Base-by-base conservation (phyloP, 2,113 vertebrate species). In the Coreoperca whiteheadi region DNA sequence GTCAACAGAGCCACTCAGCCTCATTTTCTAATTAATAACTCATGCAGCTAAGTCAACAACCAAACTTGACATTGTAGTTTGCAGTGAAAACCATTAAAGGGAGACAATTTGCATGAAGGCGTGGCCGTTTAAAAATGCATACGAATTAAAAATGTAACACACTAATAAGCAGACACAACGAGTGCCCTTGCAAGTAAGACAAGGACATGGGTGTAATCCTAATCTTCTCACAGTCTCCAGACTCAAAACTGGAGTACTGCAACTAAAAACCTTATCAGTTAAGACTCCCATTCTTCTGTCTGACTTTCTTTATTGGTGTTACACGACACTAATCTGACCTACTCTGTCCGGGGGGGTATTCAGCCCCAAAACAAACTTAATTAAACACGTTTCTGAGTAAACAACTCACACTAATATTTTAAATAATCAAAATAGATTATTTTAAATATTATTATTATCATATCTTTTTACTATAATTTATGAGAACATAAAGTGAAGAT, bases 111-210 rank as follows among this genome's bases (percentile, higher is more conserved):
- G 15, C 25, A 64, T 10, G 70, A 74, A 85, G 85, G 90, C 54
- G 82, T 85, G 81, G 65, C 87, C 77, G 51, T 82, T 88, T 81
- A 84, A 86, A 85, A 86, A 85, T 89, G 81, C 79, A 89, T 88
- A 20, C 34, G 79, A 51, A 81, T 90, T 83, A 90, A 90, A 85
- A 89, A 87, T 84, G 77, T 39, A 91, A 61, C 30, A 81, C 63
- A 5, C 28, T 86, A 82, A 76, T 86, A 67, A 76, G 57, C 67
- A 81, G 79, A 73, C 63, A 76, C 21, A 10, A 59, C 59, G 73
- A 37, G 34, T 74, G 75, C 46, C 84, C 74, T 72, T 87, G 86
- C 43, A 65, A 32, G 54, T 57, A 70, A 43, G 32, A 54, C 43
- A 85, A 84, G 81, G 83, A 46, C 51, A 30, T 4, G 6, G 25